Base-by-base conservation (phyloP, 2,888 invertebrate genomes). In the Adineta ricciae region DNA sequence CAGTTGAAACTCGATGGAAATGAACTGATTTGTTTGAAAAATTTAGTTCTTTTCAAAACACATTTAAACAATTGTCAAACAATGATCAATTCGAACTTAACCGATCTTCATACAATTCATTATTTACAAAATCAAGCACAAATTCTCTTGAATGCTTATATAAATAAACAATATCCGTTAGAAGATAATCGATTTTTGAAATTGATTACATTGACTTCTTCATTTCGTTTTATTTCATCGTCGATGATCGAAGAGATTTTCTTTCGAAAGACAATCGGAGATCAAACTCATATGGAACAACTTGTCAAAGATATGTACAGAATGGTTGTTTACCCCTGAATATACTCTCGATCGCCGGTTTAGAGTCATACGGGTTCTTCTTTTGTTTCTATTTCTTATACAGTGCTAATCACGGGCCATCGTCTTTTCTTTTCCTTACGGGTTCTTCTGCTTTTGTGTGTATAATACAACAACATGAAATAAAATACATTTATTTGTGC, bases 11-110 rank as follows among this genome's bases (percentile, higher is more conserved):
- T 95, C 0, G 95, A 96, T 89, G 92, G 92, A 0, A 94, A 94
- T 86, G 97, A 97, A 89, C 96, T 93, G 89, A 93, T 94, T 5
- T 95, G 94, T 89, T 92, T 97, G 54, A 92, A 95, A 86, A 94
- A 94, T n/a, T 93, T 96, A 85, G 93, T 94, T 0, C 92, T 97
- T 16, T 96, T 96, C 90, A 95, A 94, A 89, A 94, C 78, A 78
- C 2, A 64, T 64, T 64, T 78, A 78, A 78, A 78, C 41, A n/a
- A 41, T 78, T 78, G 38, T 41, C 78, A 78, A 78, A 64, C 64
- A 32, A 64, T 64, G 32, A 64, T 64, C 32, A 64, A 64, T 64
- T 3, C 32, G 7, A 88, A 88, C 85, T 87, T 91, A 14, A 87
- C 89, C 9, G 94, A 96, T 88, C 90, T 93, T 0, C 91, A 92